Base-by-base conservation (phyloP, 2,797 vertebrate species). In the Girardinus metallicus region DNA sequence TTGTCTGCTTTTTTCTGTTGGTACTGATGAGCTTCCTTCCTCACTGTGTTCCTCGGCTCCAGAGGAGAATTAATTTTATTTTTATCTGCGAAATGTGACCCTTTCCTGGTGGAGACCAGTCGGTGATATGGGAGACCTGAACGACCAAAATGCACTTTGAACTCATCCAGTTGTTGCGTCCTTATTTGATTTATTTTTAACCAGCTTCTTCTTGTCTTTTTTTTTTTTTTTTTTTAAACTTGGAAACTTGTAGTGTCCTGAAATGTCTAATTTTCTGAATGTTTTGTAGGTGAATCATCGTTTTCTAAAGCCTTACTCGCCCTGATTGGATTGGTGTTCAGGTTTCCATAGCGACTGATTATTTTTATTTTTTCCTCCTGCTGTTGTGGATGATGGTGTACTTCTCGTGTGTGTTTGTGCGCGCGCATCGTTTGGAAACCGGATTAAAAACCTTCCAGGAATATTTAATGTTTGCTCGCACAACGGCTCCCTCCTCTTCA, bases 321-420 rank as follows among this genome's bases (percentile, higher is more conserved):
- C 73, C 15, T 29, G 68, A 44, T 60, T 57, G 5, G 2, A 80
- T 84, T 88, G 94, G 93, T 87, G 71, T 96, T 94, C 94, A 96
- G 95, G 94, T 95, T 96, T 96, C 94, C 95, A 92, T 90, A 81
- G 94, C 90, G 94, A 93, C 94, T 92, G 93, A 92, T 94, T 91
- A 95, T 49, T 21, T 51, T 60, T 36, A 8, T n/a, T n/a, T 46
- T 26, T 16, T 36, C 29, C 41, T 57, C 26, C 95, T 97, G 95
- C 95, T 96, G 88, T 96, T 95, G 92, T 96, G 94, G 95, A 89
- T 92, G 93, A 96, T 80, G 83, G 81, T 96, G 94, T 95, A 92
- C 94, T 74, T 94, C 39, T 93, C 92, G 94, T 94, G 94, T 96
- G 74, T 60, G 75, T 1, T 75, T 49, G 87, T 1, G 76, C 2